These are phyloP conservation scores for Jaculus jaculus DNA, from an alignment of 2,113 vertebrate species.

Conservation along the genomic window DNA sequence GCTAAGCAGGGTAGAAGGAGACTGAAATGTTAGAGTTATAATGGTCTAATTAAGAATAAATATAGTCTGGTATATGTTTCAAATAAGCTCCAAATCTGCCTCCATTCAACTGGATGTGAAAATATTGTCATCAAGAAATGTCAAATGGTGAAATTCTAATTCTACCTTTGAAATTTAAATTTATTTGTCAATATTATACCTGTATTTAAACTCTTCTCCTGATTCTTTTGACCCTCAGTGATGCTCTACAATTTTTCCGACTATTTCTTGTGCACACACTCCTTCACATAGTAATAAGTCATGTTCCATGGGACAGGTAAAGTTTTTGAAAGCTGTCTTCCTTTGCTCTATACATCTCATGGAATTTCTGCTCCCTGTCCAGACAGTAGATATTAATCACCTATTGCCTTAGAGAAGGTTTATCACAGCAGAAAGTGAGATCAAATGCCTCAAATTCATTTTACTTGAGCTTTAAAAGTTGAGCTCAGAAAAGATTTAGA, in stretches of 20 bases:
- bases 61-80: neutral
- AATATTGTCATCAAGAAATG: neutral
- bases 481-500: neutral
- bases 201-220: neutral
- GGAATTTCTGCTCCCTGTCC: neutral
- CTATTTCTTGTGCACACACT: neutral
- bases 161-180: neutral
- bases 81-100: neutral
- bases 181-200: neutral
- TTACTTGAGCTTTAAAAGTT: neutral
- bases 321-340: neutral
- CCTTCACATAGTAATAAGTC: neutral
- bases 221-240: neutral
- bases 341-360: neutral
- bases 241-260: neutral
- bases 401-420: neutral
- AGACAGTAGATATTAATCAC: neutral
- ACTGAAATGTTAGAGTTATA: neutral
- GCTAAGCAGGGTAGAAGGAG: neutral
- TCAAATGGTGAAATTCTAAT: neutral
- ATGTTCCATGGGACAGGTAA: neutral
- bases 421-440: neutral
- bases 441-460: conserved; percentile 1
- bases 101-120: neutral
- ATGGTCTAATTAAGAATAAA: conserved; percentile 13